phyloP scores from a whole-genome alignment of 2,888 invertebrate genomes.

The Caradrina clavipalpis region DNA sequence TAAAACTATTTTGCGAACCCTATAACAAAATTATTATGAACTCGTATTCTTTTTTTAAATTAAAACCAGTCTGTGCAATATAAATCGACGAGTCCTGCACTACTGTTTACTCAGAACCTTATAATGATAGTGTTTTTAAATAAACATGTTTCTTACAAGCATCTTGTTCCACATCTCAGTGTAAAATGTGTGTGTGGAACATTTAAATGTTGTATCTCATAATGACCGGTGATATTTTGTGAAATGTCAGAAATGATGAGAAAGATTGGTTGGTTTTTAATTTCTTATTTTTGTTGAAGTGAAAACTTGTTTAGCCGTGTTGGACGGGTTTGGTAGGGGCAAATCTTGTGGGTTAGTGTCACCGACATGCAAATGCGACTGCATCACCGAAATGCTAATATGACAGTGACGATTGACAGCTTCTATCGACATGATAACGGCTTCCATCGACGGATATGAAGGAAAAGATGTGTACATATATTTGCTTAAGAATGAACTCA shows the following conservation, averaged over 20 bases:
- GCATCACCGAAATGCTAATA: too few species aligned
- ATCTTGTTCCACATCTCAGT: constrained; percentile 7
- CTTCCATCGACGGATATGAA: too few species aligned
- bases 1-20: constrained; percentile 56
- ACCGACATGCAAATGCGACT: too few species aligned
- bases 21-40: constrained; percentile 72
- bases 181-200: constrained; percentile 14
- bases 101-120: constrained; percentile 68
- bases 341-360: too few species aligned
- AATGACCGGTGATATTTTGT: constrained; percentile 1
- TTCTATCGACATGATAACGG: too few species aligned
- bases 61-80: constrained; percentile 73
- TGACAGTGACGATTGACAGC: too few species aligned
- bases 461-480: too few species aligned
- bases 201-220: constrained; percentile 10
- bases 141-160: constrained; percentile 43
- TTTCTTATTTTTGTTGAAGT: neutral
- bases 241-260: constrained; percentile 21
- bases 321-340: too few species aligned
- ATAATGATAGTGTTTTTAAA: constrained; percentile 57
- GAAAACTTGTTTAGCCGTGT: too few species aligned
- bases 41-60: constrained; percentile 72
- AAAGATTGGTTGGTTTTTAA: neutral
- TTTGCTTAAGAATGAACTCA: too few species aligned
- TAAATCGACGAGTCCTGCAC: constrained; percentile 66